phyloP scores from a whole-genome alignment of 30 jellyfish, hydroid and myxozoan genomes.

The Turritopsis rubra region DNA sequence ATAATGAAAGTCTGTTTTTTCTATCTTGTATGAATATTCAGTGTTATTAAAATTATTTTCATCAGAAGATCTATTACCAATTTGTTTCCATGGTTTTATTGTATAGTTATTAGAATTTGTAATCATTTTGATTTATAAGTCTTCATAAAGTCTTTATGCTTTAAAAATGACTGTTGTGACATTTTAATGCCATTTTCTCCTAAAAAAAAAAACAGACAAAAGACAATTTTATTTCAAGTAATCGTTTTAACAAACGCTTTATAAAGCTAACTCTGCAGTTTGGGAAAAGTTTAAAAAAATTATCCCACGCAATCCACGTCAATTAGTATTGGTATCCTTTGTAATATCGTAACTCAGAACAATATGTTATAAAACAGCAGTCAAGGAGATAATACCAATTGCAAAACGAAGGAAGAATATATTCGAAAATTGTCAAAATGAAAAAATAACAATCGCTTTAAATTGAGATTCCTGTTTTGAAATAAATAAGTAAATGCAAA shows the following conservation, averaged over 20 bases:
- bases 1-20: neutral
- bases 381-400: neutral
- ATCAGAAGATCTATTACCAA: neutral
- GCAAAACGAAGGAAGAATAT: neutral
- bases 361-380: neutral
- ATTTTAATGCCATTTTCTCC: neutral
- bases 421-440: neutral
- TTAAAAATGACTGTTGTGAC: neutral
- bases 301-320: neutral
- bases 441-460: neutral
- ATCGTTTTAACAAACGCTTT: neutral
- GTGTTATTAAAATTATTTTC: neutral
- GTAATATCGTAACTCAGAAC: neutral
- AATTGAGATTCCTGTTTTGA: neutral
- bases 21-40: neutral
- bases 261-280: neutral
- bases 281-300: neutral
- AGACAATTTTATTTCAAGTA: neutral
- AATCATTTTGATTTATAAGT: neutral
- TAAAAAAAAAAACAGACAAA: neutral
- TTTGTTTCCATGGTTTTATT: neutral
- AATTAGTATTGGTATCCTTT: no score
- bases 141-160: neutral
- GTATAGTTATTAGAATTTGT: neutral
- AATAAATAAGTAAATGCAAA: neutral